A percentile compares a stretch with the other conserved stretches of the same genome.
These are phyloP conservation scores for Ladona fulva DNA, from an alignment of 1,140 invertebrate genomes.

Conservation along the genomic window DNA sequence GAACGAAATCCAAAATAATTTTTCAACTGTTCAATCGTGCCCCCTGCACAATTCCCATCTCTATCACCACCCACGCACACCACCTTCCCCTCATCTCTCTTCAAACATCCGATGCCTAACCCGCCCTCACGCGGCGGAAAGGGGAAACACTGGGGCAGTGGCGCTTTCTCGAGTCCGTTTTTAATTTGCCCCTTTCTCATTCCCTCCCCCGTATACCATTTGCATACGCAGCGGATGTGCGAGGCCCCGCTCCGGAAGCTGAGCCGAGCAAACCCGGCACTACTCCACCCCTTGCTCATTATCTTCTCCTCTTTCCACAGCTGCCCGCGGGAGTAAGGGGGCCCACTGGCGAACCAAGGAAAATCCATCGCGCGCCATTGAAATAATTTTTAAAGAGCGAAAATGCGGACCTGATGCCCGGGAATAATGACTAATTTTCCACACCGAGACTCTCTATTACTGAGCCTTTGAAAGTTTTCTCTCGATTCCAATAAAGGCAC, in stretches of 20 bases:
- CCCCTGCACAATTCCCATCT: too few relatives aligned
- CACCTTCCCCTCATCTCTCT: neutral
- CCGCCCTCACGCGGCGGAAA: neutral
- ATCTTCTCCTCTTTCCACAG: neutral
- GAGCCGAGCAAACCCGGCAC: neutral
- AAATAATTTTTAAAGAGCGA: too few relatives aligned
- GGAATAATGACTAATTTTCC: too few relatives aligned
- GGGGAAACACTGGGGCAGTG: neutral
- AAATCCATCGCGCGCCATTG: too few relatives aligned
- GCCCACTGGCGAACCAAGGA: neutral
- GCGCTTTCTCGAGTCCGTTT: neutral
- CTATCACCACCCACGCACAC: too few relatives aligned
- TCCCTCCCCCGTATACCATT: neutral
- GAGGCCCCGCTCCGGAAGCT: neutral
- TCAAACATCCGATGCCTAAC: neutral
- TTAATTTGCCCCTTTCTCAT: slow-evolving; percentile 1
- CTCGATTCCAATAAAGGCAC: too few relatives aligned
- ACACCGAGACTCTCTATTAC: too few relatives aligned
- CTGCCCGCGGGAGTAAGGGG: neutral
- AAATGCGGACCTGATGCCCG: too few relatives aligned
- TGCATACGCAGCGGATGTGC: neutral
- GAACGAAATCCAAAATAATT: too few relatives aligned
- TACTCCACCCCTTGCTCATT: neutral
- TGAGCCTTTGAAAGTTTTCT: too few relatives aligned
- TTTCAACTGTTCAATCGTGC: too few relatives aligned